A percentile compares a stretch with the other conserved stretches of the same genome.
These are phyloP conservation scores for Argynnis bischoffii DNA, from an alignment of 2,888 invertebrate genomes.

Conservation along the genomic window DNA sequence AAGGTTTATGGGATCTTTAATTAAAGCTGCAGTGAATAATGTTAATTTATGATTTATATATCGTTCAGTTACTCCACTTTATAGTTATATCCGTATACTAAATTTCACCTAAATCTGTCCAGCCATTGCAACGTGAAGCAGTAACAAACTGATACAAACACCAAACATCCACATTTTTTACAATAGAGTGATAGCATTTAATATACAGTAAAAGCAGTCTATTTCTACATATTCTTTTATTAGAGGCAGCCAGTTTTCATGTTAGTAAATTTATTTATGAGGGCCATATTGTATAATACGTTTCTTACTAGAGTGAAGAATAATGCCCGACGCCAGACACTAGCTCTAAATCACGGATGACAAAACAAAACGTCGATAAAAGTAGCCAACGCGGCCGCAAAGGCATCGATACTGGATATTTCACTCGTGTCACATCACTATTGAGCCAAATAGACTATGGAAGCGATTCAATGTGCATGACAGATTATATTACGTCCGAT, in stretches of 20 bases:
- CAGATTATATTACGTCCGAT: constrained; percentile 29
- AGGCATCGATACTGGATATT: constrained; percentile 28
- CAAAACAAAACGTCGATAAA: constrained; percentile 46
- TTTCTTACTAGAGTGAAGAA: constrained; percentile 51
- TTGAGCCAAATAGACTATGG: constrained; percentile 14
- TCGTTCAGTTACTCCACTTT: too few species aligned
- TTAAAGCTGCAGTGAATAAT: background rate
- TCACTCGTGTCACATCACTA: constrained; percentile 28
- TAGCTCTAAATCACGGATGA: constrained; percentile 56
- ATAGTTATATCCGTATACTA: too few species aligned
- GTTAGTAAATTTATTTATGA: constrained; percentile 51
- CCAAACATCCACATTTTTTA: too few species aligned
- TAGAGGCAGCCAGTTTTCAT: background rate
- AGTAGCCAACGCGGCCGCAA: background rate
- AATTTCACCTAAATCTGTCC: too few species aligned
- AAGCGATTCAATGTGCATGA: constrained; percentile 28
- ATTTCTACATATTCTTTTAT: background rate
- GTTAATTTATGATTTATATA: too few species aligned
- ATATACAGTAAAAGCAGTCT: constrained; percentile 9
- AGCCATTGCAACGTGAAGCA: too few species aligned
- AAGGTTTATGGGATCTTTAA: background rate
- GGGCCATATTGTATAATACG: constrained; percentile 45
- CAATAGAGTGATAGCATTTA: background rate
- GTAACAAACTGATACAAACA: too few species aligned
- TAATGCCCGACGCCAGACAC: constrained; percentile 54